Evolutionary conservation across 2,113 vertebrate species (phyloP).

Genomic region (Puma concolor): DNA sequence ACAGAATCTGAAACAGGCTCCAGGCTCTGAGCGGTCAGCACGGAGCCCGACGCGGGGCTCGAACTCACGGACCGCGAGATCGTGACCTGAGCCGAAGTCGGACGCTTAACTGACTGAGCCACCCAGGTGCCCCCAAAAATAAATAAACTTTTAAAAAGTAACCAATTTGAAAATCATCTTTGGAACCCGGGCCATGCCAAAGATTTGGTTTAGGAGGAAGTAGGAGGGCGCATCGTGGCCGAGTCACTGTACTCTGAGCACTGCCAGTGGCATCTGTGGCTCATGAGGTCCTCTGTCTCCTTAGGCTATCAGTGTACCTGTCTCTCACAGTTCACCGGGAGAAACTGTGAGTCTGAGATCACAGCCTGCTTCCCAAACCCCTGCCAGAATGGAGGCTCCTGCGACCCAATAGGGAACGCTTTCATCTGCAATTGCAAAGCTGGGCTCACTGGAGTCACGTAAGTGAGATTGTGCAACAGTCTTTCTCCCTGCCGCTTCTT

Average conservation of each 20-base stretch:
- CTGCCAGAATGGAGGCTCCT: conserved; percentile 93
- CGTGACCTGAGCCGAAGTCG: too few relatives aligned
- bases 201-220: background rate
- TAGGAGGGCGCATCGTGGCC: background rate
- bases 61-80: too few relatives aligned
- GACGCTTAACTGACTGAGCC: too few relatives aligned
- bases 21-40: too few relatives aligned
- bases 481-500: background rate
- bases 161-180: background rate
- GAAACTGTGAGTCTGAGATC: conserved; percentile 95
- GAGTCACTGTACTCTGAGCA: background rate
- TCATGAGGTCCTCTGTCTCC: conserved; percentile 70
- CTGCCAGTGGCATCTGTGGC: background rate
- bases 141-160: too few relatives aligned
- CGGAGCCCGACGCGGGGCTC: too few relatives aligned
- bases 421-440: conserved; percentile 96
- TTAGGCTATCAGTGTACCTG: conserved; percentile 96
- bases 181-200: background rate
- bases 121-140: too few relatives aligned
- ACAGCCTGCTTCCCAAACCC: conserved; percentile 97
- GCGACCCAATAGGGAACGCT: conserved; percentile 93
- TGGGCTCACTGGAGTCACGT: conserved; percentile 95
- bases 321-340: conserved; percentile 93
- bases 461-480: conserved; percentile 80
- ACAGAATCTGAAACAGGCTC: too few relatives aligned